Evolutionary conservation across 1,140 invertebrate species (phyloP), one percentile per base, ranked within the genome.

Genomic region (Brachionus asplanchnoidis): DNA sequence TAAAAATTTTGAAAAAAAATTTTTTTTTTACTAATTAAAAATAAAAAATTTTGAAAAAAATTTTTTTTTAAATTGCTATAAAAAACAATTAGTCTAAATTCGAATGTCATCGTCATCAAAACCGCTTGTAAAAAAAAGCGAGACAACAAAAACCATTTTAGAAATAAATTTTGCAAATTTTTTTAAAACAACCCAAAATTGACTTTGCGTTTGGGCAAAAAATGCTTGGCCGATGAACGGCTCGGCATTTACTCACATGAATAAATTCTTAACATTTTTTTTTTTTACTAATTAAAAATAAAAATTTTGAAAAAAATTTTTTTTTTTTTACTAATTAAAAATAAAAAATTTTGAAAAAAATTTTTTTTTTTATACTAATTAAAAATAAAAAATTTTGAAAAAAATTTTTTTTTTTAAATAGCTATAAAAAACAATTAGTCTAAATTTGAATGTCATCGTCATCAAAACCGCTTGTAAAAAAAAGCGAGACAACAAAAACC

Each of bases 361-460:
- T n/a, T n/a, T n/a, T n/a, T n/a, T 68, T 32, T n/a, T 40, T 68
- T 9, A 2, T 68, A 32, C 11, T 32, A 12, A 28, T 32, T 32
- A 68, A 68, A 32, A 68, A 20, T 9, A 60, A 60, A 60, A n/a
- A 60, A 60, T 23, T 20, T 20, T 20, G 20, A 60, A 68, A 28
- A 28, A 65, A 65, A 36, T 68, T 28, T 68, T 68, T 68, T 26
- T 68, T 68, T 32, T 68, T 68, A 20, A 60, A 17, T 60, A 60
- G 53, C 53, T 60, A 36, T 40, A 68, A 68, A 66, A 68, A 68
- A 40, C 66, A 68, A 68, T 68, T 68, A 68, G 32, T 32, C 66
- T 68, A 68, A 68, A 68, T 60, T 75, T 77, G 40, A 77, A 77
- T 77, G 73, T 77, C 73, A 77, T 50, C 70, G 70, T 75, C 70